Conservation (phyloP, 2,113 vertebrate species). For the Castor canadensis region DNA sequence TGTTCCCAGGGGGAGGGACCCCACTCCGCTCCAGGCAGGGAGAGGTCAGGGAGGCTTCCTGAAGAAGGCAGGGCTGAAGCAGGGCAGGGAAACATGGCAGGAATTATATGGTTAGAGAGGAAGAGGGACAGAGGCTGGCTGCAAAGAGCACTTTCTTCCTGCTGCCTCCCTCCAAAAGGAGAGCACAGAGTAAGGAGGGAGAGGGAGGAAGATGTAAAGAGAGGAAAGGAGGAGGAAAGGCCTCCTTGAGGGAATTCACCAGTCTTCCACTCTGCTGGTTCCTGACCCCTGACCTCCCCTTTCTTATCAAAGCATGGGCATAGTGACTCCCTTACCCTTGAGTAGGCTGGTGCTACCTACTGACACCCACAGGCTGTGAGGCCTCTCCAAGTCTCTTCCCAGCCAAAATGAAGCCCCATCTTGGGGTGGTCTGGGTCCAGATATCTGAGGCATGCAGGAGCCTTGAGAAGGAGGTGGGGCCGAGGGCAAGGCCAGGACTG, state of each 20-base stretch:
- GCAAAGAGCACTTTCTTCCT: background rate
- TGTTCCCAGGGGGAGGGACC: background rate
- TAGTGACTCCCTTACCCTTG: background rate
- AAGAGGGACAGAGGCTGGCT: background rate
- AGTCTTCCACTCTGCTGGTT: background rate
- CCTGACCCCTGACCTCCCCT: too few relatives aligned
- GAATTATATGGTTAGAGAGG: background rate
- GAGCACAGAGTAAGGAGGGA: background rate
- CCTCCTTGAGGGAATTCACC: background rate
- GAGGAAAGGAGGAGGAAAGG: background rate
- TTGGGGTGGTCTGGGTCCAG: too few relatives aligned
- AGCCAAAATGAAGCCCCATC: too few relatives aligned
- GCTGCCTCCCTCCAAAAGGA: background rate
- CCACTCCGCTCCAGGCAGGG: background rate
- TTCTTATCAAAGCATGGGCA: rapidly evolving
- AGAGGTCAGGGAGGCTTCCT: background rate
- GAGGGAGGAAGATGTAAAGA: too few relatives aligned
- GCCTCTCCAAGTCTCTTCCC: background rate
- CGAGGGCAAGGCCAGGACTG: background rate
- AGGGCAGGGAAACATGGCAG: background rate
- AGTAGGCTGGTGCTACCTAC: rapidly evolving
- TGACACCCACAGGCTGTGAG: background rate
- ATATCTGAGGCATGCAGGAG: background rate
- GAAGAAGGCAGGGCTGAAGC: background rate
- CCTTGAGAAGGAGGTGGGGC: background rate